A percentile compares a stretch with the other conserved stretches of the same genome.
phyloP scores from a whole-genome alignment of 2,113 vertebrate genomes.

The Poeciliopsis retropinna region DNA sequence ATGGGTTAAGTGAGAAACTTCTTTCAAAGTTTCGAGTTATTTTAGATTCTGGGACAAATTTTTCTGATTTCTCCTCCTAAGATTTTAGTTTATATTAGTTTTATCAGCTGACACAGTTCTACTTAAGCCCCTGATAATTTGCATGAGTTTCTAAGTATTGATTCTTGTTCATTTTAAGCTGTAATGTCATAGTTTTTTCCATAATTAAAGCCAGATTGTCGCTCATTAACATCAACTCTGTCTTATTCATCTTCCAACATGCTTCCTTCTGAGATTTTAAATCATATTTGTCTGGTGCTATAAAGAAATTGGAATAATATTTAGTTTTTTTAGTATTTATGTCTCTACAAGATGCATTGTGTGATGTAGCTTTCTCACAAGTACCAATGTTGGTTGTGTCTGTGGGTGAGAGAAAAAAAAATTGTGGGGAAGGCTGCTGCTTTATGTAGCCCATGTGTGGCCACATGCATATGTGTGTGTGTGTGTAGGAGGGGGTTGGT shows the following conservation, averaged over 20 bases:
- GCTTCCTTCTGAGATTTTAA: not conserved
- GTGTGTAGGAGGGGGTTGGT: slow-evolving; percentile 57
- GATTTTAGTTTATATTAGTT: not conserved
- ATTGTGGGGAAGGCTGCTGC: slow-evolving; percentile 46
- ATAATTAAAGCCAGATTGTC: too few relatives aligned
- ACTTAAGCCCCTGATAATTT: too few relatives aligned
- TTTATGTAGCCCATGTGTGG: slow-evolving; percentile 73
- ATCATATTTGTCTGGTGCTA: not conserved
- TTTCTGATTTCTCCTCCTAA: too few relatives aligned
- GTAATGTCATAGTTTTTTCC: not conserved
- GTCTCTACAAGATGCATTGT: not conserved
- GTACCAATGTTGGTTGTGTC: not conserved
- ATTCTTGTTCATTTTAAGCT: not conserved
- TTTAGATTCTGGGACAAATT: not conserved
- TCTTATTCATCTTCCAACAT: not conserved
- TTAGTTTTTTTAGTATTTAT: not conserved
- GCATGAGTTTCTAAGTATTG: not conserved
- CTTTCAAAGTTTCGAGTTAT: not conserved
- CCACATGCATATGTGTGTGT: slow-evolving; percentile 35
- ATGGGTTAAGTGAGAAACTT: not conserved
- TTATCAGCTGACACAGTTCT: not conserved
- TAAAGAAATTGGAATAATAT: not conserved
- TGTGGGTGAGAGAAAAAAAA: slow-evolving; percentile 30
- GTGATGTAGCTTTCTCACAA: slow-evolving; percentile 14
- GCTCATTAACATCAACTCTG: not conserved